Evolutionary conservation across 2,888 invertebrate genomes (phyloP).

Genomic region (Tetranychus piercei): DNA sequence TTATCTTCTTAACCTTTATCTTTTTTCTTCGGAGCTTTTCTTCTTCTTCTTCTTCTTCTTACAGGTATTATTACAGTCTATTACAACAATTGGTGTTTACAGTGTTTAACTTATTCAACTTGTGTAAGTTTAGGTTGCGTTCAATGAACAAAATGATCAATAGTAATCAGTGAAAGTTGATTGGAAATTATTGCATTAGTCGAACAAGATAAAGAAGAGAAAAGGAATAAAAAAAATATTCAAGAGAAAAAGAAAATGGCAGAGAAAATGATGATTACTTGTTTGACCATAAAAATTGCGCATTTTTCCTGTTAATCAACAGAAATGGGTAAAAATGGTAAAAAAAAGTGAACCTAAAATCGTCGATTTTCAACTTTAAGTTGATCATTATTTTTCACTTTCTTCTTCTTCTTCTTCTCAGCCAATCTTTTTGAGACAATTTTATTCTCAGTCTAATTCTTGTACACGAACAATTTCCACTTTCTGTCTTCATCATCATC

Average conservation of each 20-base stretch:
- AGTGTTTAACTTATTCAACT: neutral
- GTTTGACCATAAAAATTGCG: no score
- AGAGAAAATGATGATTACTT: neutral
- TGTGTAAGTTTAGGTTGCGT: no score
- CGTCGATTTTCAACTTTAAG: no score
- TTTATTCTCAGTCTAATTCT: no score
- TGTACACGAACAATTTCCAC: no score
- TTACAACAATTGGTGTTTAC: neutral
- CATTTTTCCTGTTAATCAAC: no score
- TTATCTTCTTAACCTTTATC: neutral
- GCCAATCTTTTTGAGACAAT: no score
- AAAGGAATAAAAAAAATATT: neutral
- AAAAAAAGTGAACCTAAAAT: no score
- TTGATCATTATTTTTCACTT: no score
- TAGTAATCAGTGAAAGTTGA: neutral
- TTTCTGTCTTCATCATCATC: no score
- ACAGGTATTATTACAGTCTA: neutral
- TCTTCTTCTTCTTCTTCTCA: no score
- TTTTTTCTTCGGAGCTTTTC: neutral
- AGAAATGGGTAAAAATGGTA: no score
- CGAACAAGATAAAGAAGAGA: neutral
- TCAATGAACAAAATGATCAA: neutral
- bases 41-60: neutral
- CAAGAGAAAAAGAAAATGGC: neutral
- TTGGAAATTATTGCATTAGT: neutral